Conservation (phyloP, 2,888 invertebrate genomes). For the Cosmia trapezina region DNA sequence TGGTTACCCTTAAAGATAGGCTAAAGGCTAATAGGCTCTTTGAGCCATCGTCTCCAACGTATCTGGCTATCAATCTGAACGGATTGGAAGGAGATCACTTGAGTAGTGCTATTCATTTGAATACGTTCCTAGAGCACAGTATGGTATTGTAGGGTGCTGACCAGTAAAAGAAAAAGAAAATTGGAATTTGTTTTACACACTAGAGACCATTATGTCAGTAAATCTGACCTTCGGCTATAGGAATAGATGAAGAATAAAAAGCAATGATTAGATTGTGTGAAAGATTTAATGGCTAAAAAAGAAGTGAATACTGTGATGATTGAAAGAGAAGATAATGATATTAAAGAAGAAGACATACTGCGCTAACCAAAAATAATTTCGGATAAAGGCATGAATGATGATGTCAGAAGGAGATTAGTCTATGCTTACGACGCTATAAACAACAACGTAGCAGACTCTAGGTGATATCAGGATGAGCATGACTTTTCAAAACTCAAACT, state of each 20-base stretch:
- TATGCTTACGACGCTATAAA: background rate
- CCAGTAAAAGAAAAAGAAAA: background rate
- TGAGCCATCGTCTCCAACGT: constrained; percentile 38
- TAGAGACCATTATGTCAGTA: background rate
- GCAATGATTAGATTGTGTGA: too few species aligned
- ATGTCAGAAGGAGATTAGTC: background rate
- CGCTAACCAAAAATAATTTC: background rate
- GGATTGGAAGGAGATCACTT: constrained; percentile 24
- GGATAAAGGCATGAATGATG: background rate
- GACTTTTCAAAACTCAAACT: background rate
- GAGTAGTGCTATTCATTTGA: constrained; percentile 43
- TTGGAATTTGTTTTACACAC: background rate
- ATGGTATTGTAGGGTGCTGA: too few species aligned
- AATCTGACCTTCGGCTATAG: background rate
- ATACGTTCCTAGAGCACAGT: background rate
- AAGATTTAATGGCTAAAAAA: background rate
- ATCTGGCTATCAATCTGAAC: constrained; percentile 45
- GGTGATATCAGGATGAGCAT: background rate
- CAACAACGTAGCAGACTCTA: background rate
- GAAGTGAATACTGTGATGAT: background rate
- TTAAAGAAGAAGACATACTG: background rate
- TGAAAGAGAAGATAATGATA: background rate
- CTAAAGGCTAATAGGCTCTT: constrained; percentile 49
- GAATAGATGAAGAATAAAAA: background rate
- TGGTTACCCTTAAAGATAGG: constrained; percentile 15